A percentile compares a stretch with the other conserved stretches of the same genome.
phyloP scores from a whole-genome alignment of 2,797 vertebrate genomes.

The Myiotriccus ornatus region DNA sequence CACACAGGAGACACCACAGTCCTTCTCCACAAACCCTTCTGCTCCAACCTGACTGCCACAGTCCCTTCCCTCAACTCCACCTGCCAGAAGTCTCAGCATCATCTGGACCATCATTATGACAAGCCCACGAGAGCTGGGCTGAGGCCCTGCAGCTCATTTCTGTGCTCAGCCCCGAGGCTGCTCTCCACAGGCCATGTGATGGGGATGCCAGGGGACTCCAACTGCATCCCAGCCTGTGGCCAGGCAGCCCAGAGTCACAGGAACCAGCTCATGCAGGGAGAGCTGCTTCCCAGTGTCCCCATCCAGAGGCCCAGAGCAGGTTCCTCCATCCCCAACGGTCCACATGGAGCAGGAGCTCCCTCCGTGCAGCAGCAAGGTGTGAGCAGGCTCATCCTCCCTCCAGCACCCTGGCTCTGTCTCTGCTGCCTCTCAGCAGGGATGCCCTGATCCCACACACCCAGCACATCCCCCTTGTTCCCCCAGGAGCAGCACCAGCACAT shows the following conservation, averaged over 20 bases:
- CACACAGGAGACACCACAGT: neutral
- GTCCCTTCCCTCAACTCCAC: neutral
- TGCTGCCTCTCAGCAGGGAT: neutral
- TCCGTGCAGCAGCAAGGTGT: neutral
- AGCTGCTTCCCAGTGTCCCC: no score
- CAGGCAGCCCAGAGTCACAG: neutral
- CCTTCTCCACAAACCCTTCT: neutral
- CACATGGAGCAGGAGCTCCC: rapidly evolving
- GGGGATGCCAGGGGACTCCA: rapidly evolving
- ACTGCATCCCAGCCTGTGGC: neutral
- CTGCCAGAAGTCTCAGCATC: neutral
- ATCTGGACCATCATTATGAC: neutral
- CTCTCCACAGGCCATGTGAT: rapidly evolving
- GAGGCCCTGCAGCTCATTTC: neutral
- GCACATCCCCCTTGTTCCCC: neutral
- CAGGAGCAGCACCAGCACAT: neutral
- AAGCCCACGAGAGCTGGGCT: neutral
- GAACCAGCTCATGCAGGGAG: neutral
- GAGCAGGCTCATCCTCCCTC: neutral
- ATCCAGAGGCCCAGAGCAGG: rapidly evolving
- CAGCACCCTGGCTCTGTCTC: rapidly evolving
- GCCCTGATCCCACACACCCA: neutral
- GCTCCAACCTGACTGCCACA: neutral
- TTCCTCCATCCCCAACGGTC: neutral
- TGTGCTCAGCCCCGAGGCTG: rapidly evolving